These are phyloP conservation scores for Colaptes auratus DNA, from an alignment of 2,113 vertebrate species.

Conservation along the genomic window DNA sequence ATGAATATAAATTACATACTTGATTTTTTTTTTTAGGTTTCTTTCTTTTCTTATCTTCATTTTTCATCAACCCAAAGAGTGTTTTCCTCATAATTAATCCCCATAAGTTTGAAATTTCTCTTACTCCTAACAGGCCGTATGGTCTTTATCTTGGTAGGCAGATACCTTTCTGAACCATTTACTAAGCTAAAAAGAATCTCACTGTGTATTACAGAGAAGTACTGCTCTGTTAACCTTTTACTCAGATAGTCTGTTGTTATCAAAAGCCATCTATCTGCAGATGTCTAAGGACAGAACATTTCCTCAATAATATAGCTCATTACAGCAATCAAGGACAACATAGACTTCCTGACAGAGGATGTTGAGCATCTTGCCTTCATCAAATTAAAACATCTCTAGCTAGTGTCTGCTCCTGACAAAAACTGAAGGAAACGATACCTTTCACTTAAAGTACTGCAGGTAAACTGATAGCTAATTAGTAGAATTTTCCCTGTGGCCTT, in stretches of 20 bases:
- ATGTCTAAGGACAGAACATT: conserved; percentile 65
- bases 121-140: conserved; percentile 36
- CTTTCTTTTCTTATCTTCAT: neutral
- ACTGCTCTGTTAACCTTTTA: conserved; percentile 68
- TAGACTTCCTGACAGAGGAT: conserved; percentile 61
- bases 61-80: neutral
- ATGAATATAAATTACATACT: neutral
- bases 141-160: conserved; percentile 65
- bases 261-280: conserved; percentile 68
- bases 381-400: conserved; percentile 35
- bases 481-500: neutral
- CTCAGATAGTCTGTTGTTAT: conserved; percentile 64
- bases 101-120: conserved; percentile 28
- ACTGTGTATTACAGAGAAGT: conserved; percentile 58
- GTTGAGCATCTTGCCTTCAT: conserved; percentile 52
- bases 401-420: conserved; percentile 10
- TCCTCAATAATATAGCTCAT: conserved; percentile 65
- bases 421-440: neutral
- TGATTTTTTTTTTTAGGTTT: neutral
- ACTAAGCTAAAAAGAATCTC: conserved; percentile 65
- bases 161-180: conserved; percentile 56
- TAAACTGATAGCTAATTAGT: conserved; percentile 30
- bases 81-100: conserved; percentile 65
- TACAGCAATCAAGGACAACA: conserved; percentile 69
- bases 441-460: neutral